Percentiles rank a stretch among this genome's conserved stretches.
phyloP scores from a whole-genome alignment of 1,140 invertebrate species.

The Pomacea maculata region DNA sequence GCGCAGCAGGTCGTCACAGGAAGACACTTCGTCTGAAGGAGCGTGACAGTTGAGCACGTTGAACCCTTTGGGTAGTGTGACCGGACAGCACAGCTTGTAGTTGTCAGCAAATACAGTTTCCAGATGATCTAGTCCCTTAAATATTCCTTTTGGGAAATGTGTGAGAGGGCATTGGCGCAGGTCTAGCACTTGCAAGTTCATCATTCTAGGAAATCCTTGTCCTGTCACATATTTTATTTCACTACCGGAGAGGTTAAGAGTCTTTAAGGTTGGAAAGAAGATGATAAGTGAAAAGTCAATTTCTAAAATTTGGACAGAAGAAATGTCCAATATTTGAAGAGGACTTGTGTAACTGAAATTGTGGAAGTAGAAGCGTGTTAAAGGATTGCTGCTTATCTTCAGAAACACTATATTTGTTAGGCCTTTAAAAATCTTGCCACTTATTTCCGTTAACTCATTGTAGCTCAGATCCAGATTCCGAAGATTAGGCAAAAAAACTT shows the following conservation, averaged over 20 bases:
- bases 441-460: neutral
- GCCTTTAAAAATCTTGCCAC: neutral
- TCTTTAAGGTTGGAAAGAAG: neutral
- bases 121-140: constrained; percentile 26
- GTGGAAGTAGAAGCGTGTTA: neutral
- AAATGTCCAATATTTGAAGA: neutral
- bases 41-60: constrained; percentile 30
- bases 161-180: constrained; percentile 27
- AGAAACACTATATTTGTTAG: neutral
- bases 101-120: constrained; percentile 25
- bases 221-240: constrained; percentile 2
- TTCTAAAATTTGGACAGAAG: neutral
- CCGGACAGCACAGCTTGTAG: constrained; percentile 36
- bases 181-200: constrained; percentile 17
- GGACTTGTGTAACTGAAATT: no score
- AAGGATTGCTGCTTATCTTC: neutral
- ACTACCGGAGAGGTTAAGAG: constrained; percentile 19
- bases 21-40: constrained; percentile 34
- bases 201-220: constrained; percentile 11
- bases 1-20: constrained; percentile 36
- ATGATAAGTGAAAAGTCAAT: neutral
- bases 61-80: constrained; percentile 3
- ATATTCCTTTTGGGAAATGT: constrained; percentile 20
- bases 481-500: neutral
- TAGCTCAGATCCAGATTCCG: neutral